Percentiles rank a stretch among this genome's conserved stretches.
Evolutionary conservation across 2,113 vertebrate species (phyloP).

Genomic region (Alaudala cheleensis): DNA sequence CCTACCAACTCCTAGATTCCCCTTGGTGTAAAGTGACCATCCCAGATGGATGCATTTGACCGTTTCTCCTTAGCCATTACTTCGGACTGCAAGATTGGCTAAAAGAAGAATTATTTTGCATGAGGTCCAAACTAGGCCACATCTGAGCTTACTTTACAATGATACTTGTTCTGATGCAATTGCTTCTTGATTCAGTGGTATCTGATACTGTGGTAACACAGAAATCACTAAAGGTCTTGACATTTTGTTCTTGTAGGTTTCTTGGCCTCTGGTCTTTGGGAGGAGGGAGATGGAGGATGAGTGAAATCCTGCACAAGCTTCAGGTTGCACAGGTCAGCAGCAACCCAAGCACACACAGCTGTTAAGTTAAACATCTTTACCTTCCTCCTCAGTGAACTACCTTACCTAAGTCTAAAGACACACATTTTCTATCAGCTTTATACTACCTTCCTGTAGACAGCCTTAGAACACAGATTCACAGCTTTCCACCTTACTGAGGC

Average conservation of each 20-base stretch:
- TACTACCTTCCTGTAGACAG: background rate
- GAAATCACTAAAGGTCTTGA: background rate
- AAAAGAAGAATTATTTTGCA: background rate
- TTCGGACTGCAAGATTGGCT: background rate
- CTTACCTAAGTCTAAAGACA: background rate
- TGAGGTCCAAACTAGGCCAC: background rate
- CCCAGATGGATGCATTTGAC: background rate
- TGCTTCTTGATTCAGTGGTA: background rate
- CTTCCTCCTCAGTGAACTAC: background rate
- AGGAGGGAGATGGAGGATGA: background rate
- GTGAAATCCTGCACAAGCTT: background rate
- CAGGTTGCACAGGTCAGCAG: background rate
- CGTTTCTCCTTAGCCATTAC: background rate
- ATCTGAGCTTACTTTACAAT: background rate
- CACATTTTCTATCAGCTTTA: background rate
- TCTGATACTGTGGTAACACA: background rate
- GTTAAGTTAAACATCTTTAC: background rate
- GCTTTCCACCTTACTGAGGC: background rate
- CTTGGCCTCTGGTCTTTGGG: background rate
- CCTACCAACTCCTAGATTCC: background rate
- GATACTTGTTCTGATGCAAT: rapidly evolving
- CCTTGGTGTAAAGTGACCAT: background rate
- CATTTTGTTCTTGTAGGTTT: background rate
- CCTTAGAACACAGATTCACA: background rate
- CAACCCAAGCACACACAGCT: background rate